Percentiles rank a stretch among this genome's conserved stretches.
These are phyloP conservation scores for Drosophila tanythrix DNA, from an alignment of 2,888 invertebrate genomes.

Conservation along the genomic window DNA sequence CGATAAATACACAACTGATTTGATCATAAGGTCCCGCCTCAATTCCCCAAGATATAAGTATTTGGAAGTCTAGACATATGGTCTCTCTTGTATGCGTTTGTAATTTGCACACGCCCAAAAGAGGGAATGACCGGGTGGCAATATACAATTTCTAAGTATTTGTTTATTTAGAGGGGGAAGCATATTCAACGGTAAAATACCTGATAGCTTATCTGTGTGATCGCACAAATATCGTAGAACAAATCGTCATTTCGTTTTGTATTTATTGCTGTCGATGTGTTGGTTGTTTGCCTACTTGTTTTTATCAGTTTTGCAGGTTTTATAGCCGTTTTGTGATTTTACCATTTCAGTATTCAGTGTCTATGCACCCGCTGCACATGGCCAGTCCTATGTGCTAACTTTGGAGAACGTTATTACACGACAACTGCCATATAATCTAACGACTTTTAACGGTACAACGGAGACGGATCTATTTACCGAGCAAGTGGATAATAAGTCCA, in stretches of 20 bases:
- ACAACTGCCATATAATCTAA: conserved; percentile 55
- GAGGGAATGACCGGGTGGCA: neutral
- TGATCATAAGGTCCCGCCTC: neutral
- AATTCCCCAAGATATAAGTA: neutral
- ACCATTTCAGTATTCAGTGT: conserved; percentile 82
- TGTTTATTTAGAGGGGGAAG: conserved; percentile 1
- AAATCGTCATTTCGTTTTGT: conserved; percentile 22
- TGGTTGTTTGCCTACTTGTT: neutral
- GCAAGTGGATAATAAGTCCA: conserved; percentile 66
- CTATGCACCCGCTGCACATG: conserved; percentile 71
- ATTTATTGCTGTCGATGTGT: conserved; percentile 19
- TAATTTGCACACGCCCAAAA: conserved; percentile 42
- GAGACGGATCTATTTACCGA: conserved; percentile 53
- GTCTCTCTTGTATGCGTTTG: conserved; percentile 15
- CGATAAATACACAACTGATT: conserved; percentile 7
- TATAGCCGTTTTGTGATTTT: conserved; percentile 32
- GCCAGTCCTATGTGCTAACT: conserved; percentile 76
- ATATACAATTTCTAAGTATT: neutral
- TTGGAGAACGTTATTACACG: conserved; percentile 62
- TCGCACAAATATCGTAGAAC: conserved; percentile 16
- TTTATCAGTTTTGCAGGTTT: conserved; percentile 34
- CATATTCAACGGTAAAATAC: conserved; percentile 22
- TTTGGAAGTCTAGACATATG: conserved; percentile 17
- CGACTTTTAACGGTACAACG: conserved; percentile 49
- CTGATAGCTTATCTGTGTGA: conserved; percentile 46